phyloP scores from a whole-genome alignment of 2,888 invertebrate species.

The Conops quadrifasciatus region DNA sequence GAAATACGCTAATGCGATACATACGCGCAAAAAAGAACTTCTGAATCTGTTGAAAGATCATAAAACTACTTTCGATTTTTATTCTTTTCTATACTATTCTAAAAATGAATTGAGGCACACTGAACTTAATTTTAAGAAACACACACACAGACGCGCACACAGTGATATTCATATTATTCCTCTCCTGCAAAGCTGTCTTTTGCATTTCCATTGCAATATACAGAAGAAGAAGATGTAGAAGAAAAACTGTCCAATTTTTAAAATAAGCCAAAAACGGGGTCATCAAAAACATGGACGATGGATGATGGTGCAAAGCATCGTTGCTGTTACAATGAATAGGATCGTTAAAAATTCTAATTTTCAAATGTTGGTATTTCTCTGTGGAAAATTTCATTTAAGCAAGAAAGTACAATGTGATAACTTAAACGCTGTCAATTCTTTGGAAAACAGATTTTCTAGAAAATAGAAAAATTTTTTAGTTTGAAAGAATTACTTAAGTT shows the following conservation, averaged over 20 bases:
- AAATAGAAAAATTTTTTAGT: too few species aligned
- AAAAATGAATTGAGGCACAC: background rate
- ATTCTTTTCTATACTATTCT: background rate
- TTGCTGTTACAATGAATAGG: background rate
- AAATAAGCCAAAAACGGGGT: constrained; percentile 55
- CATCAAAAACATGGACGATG: constrained; percentile 46
- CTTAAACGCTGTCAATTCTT: too few species aligned
- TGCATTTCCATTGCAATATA: background rate
- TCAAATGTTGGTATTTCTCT: background rate
- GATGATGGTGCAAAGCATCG: constrained; percentile 21
- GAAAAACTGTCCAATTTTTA: constrained; percentile 38
- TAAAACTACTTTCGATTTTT: background rate
- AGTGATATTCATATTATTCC: background rate
- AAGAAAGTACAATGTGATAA: too few species aligned
- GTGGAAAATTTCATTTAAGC: background rate
- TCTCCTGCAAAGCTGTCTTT: background rate
- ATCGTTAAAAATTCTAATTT: too few species aligned
- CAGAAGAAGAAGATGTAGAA: background rate
- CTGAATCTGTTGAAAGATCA: background rate
- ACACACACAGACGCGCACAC: background rate
- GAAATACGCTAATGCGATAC: too few species aligned
- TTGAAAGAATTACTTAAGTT: too few species aligned
- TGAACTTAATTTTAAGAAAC: background rate
- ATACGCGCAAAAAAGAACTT: background rate
- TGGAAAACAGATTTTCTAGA: too few species aligned